Evolutionary conservation across 1,140 invertebrate genomes (phyloP).

Genomic region (Heliconius himera): DNA sequence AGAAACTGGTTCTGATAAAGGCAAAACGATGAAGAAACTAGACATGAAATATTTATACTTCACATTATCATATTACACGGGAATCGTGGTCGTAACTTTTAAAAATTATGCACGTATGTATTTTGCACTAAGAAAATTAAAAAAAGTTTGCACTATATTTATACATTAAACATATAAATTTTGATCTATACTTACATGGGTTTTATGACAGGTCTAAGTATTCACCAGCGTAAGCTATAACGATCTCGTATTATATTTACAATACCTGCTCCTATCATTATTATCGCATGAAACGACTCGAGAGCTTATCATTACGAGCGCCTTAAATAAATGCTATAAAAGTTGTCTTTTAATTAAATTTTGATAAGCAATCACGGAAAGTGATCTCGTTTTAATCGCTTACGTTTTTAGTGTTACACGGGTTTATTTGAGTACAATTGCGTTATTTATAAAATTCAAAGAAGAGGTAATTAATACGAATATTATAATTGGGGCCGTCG

Average conservation of each 20-base stretch:
- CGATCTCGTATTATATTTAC: constrained; percentile 13
- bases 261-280: neutral
- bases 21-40: constrained; percentile 74
- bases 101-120: constrained; percentile 76
- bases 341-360: constrained; percentile 14
- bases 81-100: constrained; percentile 76
- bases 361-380: constrained; percentile 7
- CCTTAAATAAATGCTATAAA: constrained; percentile 14
- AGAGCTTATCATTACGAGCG: constrained; percentile 6
- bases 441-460: neutral
- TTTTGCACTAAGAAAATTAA: constrained; percentile 69
- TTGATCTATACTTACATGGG: neutral
- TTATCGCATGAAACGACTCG: constrained; percentile 8
- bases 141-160: constrained; percentile 40
- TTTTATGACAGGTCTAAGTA: neutral
- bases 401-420: neutral
- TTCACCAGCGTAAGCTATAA: neutral
- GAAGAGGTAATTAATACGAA: neutral
- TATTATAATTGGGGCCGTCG: neutral
- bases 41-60: constrained; percentile 79
- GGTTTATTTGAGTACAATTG: neutral
- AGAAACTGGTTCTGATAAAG: constrained; percentile 69
- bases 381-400: constrained; percentile 5
- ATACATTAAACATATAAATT: neutral
- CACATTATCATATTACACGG: constrained; percentile 80